A percentile compares a stretch with the other conserved stretches of the same genome.
Evolutionary conservation across 2,113 vertebrate species (phyloP).

Genomic region (Neodontobutis hainanensis): DNA sequence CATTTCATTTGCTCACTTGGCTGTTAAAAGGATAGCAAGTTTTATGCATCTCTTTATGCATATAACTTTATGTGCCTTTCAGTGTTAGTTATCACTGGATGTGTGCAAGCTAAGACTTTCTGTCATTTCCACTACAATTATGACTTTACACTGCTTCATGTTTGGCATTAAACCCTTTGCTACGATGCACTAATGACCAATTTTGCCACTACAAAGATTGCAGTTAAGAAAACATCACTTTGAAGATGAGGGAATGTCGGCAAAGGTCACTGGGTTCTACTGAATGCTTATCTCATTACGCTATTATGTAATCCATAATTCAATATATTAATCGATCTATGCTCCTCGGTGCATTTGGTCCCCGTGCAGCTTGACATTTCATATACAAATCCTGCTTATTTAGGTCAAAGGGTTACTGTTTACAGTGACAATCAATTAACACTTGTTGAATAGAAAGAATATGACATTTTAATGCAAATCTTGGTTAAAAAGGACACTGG

Average conservation of each 20-base stretch:
- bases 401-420: background rate
- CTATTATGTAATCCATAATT: slow-evolving; percentile 4
- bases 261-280: background rate
- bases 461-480: background rate
- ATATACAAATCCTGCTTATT: background rate
- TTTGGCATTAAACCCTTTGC: background rate
- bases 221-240: background rate
- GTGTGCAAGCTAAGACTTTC: slow-evolving; percentile 2
- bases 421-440: background rate
- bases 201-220: background rate
- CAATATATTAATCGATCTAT: background rate
- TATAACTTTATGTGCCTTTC: slow-evolving; percentile 18
- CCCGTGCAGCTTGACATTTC: background rate
- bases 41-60: slow-evolving; percentile 1
- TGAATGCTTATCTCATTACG: slow-evolving; percentile 3
- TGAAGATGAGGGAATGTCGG: background rate
- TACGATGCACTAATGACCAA: background rate
- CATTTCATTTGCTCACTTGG: slow-evolving; percentile 13
- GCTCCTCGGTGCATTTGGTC: background rate
- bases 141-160: background rate
- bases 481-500: no score
- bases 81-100: slow-evolving; percentile 7
- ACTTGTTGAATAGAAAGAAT: background rate
- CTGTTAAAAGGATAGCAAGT: slow-evolving; percentile 7
- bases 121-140: background rate